phyloP scores from a whole-genome alignment of 2,888 invertebrate species.

The Sabellastarte sp. region DNA sequence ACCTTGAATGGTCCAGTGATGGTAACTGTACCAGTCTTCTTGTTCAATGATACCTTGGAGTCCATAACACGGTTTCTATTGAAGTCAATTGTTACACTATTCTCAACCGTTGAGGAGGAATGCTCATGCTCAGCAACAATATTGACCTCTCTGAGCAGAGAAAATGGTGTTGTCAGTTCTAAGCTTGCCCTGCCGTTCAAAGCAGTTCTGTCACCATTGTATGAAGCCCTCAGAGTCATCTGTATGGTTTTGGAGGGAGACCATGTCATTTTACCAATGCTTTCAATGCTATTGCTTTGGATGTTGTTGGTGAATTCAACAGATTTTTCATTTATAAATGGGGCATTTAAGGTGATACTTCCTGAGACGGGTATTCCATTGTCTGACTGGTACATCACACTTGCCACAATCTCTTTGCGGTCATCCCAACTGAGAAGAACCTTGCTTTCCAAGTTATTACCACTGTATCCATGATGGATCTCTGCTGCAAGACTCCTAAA shows the following conservation, averaged over 20 bases:
- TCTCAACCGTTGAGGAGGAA: background rate
- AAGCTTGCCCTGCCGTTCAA: background rate
- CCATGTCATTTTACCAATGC: background rate
- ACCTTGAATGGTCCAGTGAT: slow-evolving; percentile 10
- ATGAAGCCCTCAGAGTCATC: background rate
- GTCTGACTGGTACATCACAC: too few relatives aligned
- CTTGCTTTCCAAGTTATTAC: too few relatives aligned
- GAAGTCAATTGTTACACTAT: background rate
- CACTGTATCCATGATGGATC: too few relatives aligned
- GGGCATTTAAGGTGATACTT: background rate
- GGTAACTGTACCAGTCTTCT: background rate
- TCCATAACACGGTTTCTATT: background rate
- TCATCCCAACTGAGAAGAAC: background rate
- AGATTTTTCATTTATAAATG: background rate
- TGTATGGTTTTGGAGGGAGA: background rate
- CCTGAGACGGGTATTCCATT: background rate
- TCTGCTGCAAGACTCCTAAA: background rate
- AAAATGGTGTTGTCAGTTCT: background rate
- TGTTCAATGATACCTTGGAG: background rate
- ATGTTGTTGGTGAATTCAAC: background rate
- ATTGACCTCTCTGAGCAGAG: background rate
- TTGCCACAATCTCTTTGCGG: background rate
- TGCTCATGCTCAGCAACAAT: background rate
- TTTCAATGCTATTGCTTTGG: too few relatives aligned
- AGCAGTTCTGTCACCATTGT: background rate